Percentiles rank a stretch among this genome's conserved stretches.
Conservation (phyloP, 2,113 vertebrate species). For the Ciconia stormi region DNA sequence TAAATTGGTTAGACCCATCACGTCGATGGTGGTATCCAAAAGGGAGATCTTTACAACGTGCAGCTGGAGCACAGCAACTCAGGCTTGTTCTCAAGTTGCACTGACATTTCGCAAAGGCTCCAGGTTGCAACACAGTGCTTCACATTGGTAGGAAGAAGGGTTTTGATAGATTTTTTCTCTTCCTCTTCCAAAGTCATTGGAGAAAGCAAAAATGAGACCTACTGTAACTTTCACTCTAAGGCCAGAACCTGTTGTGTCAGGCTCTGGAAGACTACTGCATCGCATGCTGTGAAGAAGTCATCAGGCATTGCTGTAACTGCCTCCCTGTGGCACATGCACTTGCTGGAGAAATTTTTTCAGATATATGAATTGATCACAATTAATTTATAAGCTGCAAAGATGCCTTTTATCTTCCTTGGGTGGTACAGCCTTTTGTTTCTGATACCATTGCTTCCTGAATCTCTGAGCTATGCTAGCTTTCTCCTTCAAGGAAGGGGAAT, state of each 20-base stretch:
- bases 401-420: neutral
- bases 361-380: neutral
- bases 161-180: neutral
- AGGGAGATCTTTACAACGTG: neutral
- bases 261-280: neutral
- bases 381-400: neutral
- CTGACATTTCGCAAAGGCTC: neutral
- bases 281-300: neutral
- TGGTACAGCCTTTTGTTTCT: neutral
- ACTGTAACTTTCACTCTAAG: neutral
- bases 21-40: rapidly evolving
- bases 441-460: neutral
- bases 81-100: neutral
- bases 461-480: neutral
- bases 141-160: neutral
- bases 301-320: neutral
- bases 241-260: neutral
- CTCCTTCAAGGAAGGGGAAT: neutral
- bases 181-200: neutral
- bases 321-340: neutral
- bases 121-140: neutral
- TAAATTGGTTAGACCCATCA: neutral
- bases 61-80: neutral
- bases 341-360: neutral
- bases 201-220: neutral